Conservation (phyloP, 2,888 invertebrate genomes). For the Machimus rusticus region DNA sequence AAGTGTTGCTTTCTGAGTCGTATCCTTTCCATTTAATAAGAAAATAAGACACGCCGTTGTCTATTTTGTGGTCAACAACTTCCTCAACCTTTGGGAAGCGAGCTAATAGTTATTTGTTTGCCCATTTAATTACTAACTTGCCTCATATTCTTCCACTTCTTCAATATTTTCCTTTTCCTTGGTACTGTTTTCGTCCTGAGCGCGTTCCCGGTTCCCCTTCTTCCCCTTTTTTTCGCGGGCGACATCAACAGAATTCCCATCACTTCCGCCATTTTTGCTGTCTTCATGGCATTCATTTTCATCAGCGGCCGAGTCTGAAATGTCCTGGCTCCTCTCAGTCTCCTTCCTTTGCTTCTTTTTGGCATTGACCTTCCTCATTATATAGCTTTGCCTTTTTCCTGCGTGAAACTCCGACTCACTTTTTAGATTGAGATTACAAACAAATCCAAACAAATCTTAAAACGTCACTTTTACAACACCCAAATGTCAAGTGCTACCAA, state of each 20-base stretch:
- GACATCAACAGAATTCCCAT: neutral
- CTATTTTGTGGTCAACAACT: conserved; percentile 73
- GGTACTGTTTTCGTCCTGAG: conserved; percentile 45
- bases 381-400: neutral
- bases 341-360: conserved; percentile 1
- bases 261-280: conserved; percentile 13
- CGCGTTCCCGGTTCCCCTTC: conserved; percentile 43
- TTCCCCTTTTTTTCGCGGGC: conserved; percentile 54
- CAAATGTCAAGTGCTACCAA: neutral
- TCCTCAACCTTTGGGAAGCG: conserved; percentile 67
- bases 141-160: conserved; percentile 60
- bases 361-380: neutral
- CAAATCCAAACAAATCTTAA: neutral
- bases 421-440: neutral
- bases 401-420: neutral
- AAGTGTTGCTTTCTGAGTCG: conserved; percentile 73
- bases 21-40: conserved; percentile 83
- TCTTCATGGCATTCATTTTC: neutral
- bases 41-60: conserved; percentile 73
- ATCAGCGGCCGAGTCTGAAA: neutral
- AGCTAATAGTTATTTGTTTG: neutral
- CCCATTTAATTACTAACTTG: conserved; percentile 22
- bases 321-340: neutral
- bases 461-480: neutral
- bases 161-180: conserved; percentile 61